phyloP scores from a whole-genome alignment of 2,888 invertebrate genomes.

The Ramazzottius varieornatus region DNA sequence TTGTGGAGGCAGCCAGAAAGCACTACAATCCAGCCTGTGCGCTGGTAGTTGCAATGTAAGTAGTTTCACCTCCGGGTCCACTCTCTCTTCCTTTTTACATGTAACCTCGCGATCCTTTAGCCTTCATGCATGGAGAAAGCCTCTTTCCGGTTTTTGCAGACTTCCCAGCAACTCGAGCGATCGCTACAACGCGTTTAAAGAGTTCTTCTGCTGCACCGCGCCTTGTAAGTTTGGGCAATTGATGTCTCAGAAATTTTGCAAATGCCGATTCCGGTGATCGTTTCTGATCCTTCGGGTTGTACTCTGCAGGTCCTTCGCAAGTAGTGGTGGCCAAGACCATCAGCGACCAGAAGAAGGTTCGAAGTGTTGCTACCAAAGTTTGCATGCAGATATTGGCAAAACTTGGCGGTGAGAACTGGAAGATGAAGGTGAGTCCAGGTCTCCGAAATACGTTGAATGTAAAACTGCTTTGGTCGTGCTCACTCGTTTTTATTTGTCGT shows the following conservation, averaged over 20 bases:
- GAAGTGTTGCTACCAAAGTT: background rate
- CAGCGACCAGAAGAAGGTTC: background rate
- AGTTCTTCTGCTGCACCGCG: background rate
- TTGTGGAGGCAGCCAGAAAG: background rate
- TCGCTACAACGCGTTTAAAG: background rate
- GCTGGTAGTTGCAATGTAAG: no score
- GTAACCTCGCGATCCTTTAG: no score
- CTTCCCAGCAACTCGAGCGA: background rate
- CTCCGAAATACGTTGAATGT: no score
- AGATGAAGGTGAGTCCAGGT: background rate
- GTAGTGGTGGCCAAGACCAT: background rate
- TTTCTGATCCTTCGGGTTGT: no score
- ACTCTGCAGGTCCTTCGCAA: background rate
- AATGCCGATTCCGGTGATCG: no score
- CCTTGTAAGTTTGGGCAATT: background rate
- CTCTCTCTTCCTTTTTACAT: no score
- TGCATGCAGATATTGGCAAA: background rate
- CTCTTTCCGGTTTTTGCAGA: no score
- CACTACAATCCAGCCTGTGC: background rate
- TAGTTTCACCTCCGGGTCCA: no score
- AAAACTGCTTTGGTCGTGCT: background rate
- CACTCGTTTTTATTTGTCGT: background rate
- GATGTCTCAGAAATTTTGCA: no score
- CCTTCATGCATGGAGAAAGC: no score
- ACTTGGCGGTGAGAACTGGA: background rate